Evolutionary conservation across 2,113 vertebrate species (phyloP), one percentile per base, ranked within the genome.

Genomic region (Stigmatopora argus): DNA sequence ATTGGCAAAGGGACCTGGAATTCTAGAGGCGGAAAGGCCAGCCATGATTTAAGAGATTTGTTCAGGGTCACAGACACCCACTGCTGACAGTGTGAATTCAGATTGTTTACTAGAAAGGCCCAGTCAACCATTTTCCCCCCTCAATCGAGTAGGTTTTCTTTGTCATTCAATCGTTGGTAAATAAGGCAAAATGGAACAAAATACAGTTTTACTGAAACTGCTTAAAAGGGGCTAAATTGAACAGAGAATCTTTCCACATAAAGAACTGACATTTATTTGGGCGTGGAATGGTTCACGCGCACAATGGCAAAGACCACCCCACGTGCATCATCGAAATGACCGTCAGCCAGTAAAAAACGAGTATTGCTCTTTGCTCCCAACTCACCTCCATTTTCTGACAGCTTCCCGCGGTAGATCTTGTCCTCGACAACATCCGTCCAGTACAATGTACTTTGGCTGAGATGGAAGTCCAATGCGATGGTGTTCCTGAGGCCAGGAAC

Each of bases 381-480:
- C 84, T 7, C 69, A 98, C 96, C 96, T 76, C 96, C 96, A 0
- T 94, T 98, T 80, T 98, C 96, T 3, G 95, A 94, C 52, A 98
- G 90, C 71, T 96, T 98, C 9, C 96, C 96, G 0, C 95, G 91
- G 84, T 98, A 98, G 83, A 98, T 98, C 81, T 98, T 98, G 87
- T 98, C 96, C 85, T 98, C 96, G 70, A 98, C 96, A 78, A 98
- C 96, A 0, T 98, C 96, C 0, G 96, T 98, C 96, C 96, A 98
- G 86, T 98, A 98, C 69, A 98, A 95, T 1, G 95, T 87, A 64
- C 92, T 98, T 89, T 98, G 92, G 85, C 91, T 96, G 71, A 98
- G 94, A 81, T 98, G 96, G 87, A 98, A 98, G 84, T 98, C 96
- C 52, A 98, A 82, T 31, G 96, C 96, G 0, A 98, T 98, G 75